Conservation (phyloP, 1,140 invertebrate species). For the Sweltsa coloradensis region DNA sequence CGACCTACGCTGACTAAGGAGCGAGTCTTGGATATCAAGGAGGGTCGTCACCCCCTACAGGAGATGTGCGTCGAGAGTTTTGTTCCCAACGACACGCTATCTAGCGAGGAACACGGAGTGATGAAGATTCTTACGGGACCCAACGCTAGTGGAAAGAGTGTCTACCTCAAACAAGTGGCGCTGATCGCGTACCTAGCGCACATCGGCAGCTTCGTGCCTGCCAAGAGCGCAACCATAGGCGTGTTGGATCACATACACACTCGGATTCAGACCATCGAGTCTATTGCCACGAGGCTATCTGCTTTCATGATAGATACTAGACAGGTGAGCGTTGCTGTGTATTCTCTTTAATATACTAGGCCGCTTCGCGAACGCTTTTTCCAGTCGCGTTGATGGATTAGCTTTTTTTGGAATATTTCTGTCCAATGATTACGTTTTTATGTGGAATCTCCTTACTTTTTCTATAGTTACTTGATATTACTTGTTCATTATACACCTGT, state of each 20-base stretch:
- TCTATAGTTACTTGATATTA: too few species aligned
- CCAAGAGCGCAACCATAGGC: conserved; percentile 47
- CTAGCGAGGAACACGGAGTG: conserved; percentile 36
- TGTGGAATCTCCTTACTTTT: too few species aligned
- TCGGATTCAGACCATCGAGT: conserved; percentile 59
- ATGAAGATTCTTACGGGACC: conserved; percentile 77
- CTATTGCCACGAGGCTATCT: conserved; percentile 65
- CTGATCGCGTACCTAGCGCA: conserved; percentile 73
- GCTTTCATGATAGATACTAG: conserved; percentile 74
- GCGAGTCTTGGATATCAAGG: conserved; percentile 49
- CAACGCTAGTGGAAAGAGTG: conserved; percentile 85
- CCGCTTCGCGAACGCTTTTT: too few species aligned
- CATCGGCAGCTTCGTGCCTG: conserved; percentile 81
- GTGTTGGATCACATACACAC: conserved; percentile 61
- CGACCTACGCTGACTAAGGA: conserved; percentile 47
- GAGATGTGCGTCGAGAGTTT: conserved; percentile 51
- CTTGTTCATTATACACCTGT: too few species aligned
- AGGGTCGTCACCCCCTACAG: conserved; percentile 67
- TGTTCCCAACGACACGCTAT: conserved; percentile 58
- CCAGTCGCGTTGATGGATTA: too few species aligned
- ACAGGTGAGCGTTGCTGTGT: too few species aligned
- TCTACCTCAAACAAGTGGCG: conserved; percentile 76
- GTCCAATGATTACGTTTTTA: too few species aligned
- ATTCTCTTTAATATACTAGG: too few species aligned
- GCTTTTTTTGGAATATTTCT: too few species aligned